Conservation (phyloP, 2,113 vertebrate species). For the Equus quagga region DNA sequence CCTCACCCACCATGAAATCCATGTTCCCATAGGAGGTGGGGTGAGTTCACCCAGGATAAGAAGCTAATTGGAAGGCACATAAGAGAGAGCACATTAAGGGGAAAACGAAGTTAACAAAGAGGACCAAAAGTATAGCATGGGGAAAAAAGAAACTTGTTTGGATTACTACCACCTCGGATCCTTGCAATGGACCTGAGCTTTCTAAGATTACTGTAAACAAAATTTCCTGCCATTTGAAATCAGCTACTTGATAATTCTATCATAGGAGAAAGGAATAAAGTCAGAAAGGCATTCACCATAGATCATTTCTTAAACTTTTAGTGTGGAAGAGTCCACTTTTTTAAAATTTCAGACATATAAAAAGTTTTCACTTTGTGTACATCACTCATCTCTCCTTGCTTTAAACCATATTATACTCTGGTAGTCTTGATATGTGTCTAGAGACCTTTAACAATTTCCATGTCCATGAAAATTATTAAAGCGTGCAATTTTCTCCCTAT, state of each 20-base stretch:
- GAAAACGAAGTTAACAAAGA: background rate
- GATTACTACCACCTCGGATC: background rate
- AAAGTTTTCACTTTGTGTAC: background rate
- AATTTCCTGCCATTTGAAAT: background rate
- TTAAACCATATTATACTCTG: background rate
- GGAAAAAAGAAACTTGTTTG: background rate
- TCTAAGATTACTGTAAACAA: background rate
- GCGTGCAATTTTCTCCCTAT: background rate
- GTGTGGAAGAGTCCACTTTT: background rate
- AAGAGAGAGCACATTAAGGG: background rate
- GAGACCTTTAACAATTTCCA: background rate
- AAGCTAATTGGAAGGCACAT: background rate
- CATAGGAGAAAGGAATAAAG: background rate
- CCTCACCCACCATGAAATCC: background rate
- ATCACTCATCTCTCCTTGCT: background rate
- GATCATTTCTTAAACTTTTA: slow-evolving; percentile 29
- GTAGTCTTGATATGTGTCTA: background rate
- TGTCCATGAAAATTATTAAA: background rate
- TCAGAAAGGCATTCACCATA: background rate
- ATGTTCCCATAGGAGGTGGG: background rate
- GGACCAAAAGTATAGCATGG: background rate
- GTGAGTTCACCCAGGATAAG: background rate
- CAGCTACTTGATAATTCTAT: background rate
- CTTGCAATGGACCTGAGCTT: background rate
- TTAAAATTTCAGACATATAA: background rate